Base-by-base conservation (phyloP, 2,888 invertebrate genomes). In the Torymus texanus region DNA sequence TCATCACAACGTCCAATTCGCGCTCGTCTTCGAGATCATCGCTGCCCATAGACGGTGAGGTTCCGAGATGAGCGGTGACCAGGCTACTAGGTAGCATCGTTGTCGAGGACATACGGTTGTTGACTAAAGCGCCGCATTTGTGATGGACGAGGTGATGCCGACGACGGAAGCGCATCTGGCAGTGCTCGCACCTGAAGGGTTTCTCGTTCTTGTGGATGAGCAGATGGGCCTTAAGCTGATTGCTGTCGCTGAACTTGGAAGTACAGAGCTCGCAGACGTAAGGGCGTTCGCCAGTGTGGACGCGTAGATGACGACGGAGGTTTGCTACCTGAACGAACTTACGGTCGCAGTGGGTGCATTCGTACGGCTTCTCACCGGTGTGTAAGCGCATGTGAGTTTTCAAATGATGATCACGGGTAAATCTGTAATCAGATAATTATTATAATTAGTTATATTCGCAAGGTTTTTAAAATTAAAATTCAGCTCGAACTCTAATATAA, bases 311-410 rank as follows among this genome's bases (percentile, higher is more conserved):
- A 11, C 97, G 94, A 8, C 97, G 92, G 56, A 97, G 92, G 89
- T 97, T 97, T 14, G 97, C 97, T 58, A 97, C 97, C 90, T 97
- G 97, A 56, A 97, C 97, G 90, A 97, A 97, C 88, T 97, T 96
- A 2, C 97, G 93, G 83, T 97, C 97, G 91, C 97, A 97, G 90
- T 96, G 96, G 73, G 95, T 95, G 91, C 97, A 97, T 87, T 95
- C 95, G 90, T 97, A 97, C 0, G 97, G 97, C 86, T 97, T 96
- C 90, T 97, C 97, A 0, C 97, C 97, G 1, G 97, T 97, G 90
- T 97, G 97, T 81, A 97, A 91, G 41, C 97, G 93, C 93, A 97
- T 95, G 91, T 97, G 97, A 0, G 97, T 97, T 91, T 97, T 97
- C 73, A 97, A 92, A 87, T 97, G 97, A 87, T 97, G 97, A 88